These are phyloP conservation scores for Epinephelus cyanopodus DNA, from an alignment of 2,113 vertebrate genomes.

Conservation along the genomic window DNA sequence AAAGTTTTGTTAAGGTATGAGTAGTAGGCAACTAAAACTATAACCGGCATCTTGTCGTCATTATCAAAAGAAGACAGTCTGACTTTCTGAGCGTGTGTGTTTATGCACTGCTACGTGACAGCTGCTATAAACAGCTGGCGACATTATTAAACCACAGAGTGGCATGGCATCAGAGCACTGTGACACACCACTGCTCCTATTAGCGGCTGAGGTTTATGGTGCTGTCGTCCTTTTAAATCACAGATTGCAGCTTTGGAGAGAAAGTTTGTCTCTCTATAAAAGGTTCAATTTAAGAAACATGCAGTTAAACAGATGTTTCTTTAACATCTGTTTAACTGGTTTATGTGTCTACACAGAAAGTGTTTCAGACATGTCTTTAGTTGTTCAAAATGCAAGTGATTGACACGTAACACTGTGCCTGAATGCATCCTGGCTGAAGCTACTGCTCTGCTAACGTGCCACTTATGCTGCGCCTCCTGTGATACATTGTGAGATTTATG, in stretches of 20 bases:
- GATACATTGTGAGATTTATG: too few species aligned
- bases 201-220: slow-evolving; percentile 44
- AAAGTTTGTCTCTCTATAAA: slow-evolving; percentile 42
- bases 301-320: slow-evolving; percentile 22
- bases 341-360: neutral
- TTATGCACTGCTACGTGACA: slow-evolving; percentile 21
- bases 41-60: neutral
- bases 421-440: neutral
- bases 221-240: slow-evolving; percentile 44
- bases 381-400: neutral
- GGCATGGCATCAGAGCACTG: slow-evolving; percentile 45
- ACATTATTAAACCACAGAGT: slow-evolving; percentile 40
- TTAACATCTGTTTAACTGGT: slow-evolving; percentile 7
- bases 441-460: too few species aligned
- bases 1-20: neutral
- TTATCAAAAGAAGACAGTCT: neutral
- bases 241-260: slow-evolving; percentile 26
- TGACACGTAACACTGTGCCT: too few species aligned
- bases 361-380: neutral
- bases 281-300: slow-evolving; percentile 47
- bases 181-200: slow-evolving; percentile 47
- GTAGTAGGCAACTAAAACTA: neutral
- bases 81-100: slow-evolving; percentile 9
- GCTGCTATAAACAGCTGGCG: slow-evolving; percentile 52
- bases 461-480: too few species aligned